Evolutionary conservation across 1,140 invertebrate genomes (phyloP).

Genomic region (Spodoptera litura): DNA sequence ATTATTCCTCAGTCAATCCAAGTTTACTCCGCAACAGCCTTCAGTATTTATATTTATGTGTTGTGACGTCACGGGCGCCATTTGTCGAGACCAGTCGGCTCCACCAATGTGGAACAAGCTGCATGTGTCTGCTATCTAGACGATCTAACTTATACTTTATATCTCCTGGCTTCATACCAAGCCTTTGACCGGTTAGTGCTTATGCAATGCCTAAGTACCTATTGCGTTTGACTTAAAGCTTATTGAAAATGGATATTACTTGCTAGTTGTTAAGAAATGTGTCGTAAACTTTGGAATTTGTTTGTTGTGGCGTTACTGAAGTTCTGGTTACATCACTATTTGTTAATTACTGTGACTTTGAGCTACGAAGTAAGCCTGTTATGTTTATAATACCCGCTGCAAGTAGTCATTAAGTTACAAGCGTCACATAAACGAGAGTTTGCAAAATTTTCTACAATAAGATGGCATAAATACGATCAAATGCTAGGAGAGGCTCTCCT

Average conservation of each 20-base stretch:
- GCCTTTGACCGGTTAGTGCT: constrained; percentile 3
- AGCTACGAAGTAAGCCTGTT: too few species aligned
- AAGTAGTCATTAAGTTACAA: too few species aligned
- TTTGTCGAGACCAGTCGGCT: constrained; percentile 9
- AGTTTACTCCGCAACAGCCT: constrained; percentile 1
- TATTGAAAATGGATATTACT: neutral
- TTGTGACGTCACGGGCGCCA: constrained; percentile 26
- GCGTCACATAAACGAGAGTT: too few species aligned
- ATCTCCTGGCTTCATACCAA: constrained; percentile 14
- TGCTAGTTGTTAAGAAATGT: neutral
- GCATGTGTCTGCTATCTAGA: constrained; percentile 18
- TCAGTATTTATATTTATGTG: constrained; percentile 9
- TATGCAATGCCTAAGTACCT: constrained; percentile 20
- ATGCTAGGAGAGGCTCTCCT: too few species aligned
- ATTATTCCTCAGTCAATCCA: constrained; percentile 11
- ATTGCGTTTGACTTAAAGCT: constrained; percentile 9
- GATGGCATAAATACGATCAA: too few species aligned
- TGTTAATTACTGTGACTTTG: too few species aligned
- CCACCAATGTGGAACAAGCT: constrained; percentile 10
- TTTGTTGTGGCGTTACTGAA: neutral
- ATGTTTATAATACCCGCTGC: too few species aligned
- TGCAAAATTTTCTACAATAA: too few species aligned
- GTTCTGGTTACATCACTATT: too few species aligned
- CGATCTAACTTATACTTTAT: constrained; percentile 9
- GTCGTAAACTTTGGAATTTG: constrained; percentile 3